Evolutionary conservation across 2,797 vertebrate species (phyloP), one percentile per base, ranked within the genome.

Genomic region (Borostomias antarcticus): DNA sequence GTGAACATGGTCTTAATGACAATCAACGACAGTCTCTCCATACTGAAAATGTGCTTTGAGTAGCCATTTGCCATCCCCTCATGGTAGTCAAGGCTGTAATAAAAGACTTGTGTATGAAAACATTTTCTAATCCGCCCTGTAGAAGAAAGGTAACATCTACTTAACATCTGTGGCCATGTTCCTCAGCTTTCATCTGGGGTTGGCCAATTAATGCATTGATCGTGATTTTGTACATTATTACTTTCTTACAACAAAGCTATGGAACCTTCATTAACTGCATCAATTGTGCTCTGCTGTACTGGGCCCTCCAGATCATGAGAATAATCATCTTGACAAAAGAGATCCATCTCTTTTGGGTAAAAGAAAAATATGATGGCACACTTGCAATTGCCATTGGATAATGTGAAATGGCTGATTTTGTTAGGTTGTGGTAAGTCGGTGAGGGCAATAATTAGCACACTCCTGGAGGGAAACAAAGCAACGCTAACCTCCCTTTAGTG

Each of bases 371-470:
- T 45, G 57, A 65, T 65, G 67, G 50, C 57, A 64, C 64, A 66
- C 58, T 75, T 29, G 66, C 74, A 69, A 63, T 64, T 32, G 25
- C 67, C 64, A 58, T 64, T 62, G 53, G 59, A 58, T 58, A 50
- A 76, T 66, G 58, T 30, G 66, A 63, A 58, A 69, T 68, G 53
- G 50, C 62, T 63, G 43, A 61, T 66, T 61, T 67, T 68, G 62
- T 74, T 60, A 37, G 72, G 60, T 68, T 65, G 73, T 61, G 72
- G 57, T 75, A 69, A 48, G 53, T 67, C 70, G 66, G 53, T 52
- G 32, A 73, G 62, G 56, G 63, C 68, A 69, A 72, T 80, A 75
- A 80, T 74, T 75, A 80, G 50, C 50, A 73, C 58, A 63, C 59
- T 70, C 32, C 61, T 45, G 17, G 58, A 70, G 73, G 37, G 32